These are phyloP conservation scores for Enteromius argenteus DNA, from an alignment of 2,797 vertebrate species.

Conservation along the genomic window DNA sequence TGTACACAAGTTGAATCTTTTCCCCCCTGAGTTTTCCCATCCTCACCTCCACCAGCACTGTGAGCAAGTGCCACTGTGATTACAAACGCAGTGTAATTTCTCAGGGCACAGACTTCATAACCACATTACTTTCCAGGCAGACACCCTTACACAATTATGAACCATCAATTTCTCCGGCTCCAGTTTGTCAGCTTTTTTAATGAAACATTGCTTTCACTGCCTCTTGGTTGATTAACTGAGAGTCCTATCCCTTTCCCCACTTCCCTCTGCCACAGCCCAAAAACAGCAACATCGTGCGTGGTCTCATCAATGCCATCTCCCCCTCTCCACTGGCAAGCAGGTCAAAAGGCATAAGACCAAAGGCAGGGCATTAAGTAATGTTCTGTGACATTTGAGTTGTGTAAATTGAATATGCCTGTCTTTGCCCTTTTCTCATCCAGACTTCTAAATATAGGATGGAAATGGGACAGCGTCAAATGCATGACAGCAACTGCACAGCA, in stretches of 20 bases:
- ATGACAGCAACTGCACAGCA: conserved; percentile 29
- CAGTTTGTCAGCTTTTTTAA: conserved; percentile 60
- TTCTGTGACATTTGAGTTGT: conserved; percentile 65
- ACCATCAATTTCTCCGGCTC: conserved; percentile 55
- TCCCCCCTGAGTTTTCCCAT: neutral
- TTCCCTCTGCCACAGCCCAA: neutral
- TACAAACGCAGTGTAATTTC: conserved; percentile 54
- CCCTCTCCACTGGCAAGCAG: neutral
- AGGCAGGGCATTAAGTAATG: conserved; percentile 55
- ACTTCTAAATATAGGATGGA: conserved; percentile 48
- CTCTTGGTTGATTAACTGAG: conserved; percentile 44
- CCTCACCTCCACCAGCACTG: neutral
- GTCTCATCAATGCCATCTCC: conserved; percentile 12
- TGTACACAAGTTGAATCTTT: neutral
- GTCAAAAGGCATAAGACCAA: conserved; percentile 48
- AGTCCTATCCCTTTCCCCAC: neutral
- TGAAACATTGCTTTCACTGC: conserved; percentile 55
- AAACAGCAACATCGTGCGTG: neutral
- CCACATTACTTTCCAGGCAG: conserved; percentile 51
- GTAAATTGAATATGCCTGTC: conserved; percentile 60
- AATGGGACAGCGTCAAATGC: conserved; percentile 38
- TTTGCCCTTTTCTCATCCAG: conserved; percentile 61
- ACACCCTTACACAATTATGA: conserved; percentile 53
- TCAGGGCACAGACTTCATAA: conserved; percentile 50
- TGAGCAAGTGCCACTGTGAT: conserved; percentile 46